Evolutionary conservation across 2,113 vertebrate species (phyloP).

Genomic region (Malaclemys terrapin): DNA sequence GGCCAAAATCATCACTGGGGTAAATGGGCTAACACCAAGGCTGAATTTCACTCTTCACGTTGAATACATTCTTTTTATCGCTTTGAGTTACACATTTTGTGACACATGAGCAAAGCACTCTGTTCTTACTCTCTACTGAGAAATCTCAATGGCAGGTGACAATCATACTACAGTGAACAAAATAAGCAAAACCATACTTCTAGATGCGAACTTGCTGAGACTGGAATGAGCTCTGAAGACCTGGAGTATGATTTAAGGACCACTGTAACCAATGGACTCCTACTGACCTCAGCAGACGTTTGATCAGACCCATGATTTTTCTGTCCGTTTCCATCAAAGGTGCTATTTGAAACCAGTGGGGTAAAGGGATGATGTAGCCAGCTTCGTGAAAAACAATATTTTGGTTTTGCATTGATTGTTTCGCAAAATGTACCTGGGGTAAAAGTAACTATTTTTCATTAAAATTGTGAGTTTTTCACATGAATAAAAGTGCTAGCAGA

Average conservation of each 20-base stretch:
- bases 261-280: not conserved
- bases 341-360: not conserved
- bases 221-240: not conserved
- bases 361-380: not conserved
- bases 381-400: not conserved
- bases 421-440: not conserved
- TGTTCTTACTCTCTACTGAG: not conserved
- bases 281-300: not conserved
- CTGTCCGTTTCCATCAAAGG: not conserved
- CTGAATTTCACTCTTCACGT: not conserved
- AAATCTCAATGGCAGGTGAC: not conserved
- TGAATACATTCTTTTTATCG: not conserved
- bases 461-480: not conserved
- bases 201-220: not conserved
- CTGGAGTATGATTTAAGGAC: not conserved
- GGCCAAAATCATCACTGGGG: too few species aligned
- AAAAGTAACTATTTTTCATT: not conserved
- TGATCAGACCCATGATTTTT: not conserved
- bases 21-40: not conserved
- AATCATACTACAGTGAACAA: not conserved
- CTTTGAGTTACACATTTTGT: conserved; percentile 12
- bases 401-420: not conserved
- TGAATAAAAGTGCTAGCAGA: not conserved
- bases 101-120: not conserved
- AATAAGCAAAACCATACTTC: not conserved